A percentile compares a stretch with the other conserved stretches of the same genome.
phyloP scores from a whole-genome alignment of 1,140 invertebrate species.

The Panulirus ornatus region DNA sequence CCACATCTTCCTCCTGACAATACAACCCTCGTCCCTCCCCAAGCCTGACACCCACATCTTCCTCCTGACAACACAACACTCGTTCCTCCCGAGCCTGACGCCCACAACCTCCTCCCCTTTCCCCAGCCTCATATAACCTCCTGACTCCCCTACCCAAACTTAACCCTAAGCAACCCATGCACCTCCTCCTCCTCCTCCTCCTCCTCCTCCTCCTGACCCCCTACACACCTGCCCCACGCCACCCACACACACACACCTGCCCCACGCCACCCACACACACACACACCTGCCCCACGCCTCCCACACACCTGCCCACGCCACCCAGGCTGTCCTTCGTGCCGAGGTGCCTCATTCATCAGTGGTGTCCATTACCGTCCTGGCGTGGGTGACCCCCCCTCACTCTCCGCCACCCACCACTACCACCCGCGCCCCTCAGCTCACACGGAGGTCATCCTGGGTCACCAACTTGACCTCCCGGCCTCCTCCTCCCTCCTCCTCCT shows the following conservation, averaged over 20 bases:
- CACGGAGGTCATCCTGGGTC: not conserved
- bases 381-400: not conserved
- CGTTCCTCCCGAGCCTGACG: too few species aligned
- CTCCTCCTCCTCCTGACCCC: not conserved
- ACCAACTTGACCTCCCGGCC: not conserved
- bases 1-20: too few species aligned
- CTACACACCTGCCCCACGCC: not conserved
- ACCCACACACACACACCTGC: constrained; percentile 22
- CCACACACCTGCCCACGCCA: not conserved
- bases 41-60: too few species aligned
- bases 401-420: not conserved
- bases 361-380: not conserved
- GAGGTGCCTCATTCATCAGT: constrained; percentile 31
- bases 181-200: too few species aligned
- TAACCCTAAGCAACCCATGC: too few species aligned
- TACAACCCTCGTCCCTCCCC: too few species aligned
- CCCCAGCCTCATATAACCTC: too few species aligned
- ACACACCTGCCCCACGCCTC: constrained; percentile 11
- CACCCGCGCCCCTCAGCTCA: not conserved
- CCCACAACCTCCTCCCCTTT: too few species aligned
- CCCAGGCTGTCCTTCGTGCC: not conserved
- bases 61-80: too few species aligned
- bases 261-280: constrained; percentile 2
- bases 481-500: not conserved
- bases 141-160: too few species aligned